These are phyloP conservation scores for Paraplagusia blochii DNA, from an alignment of 2,113 vertebrate species.

Conservation along the genomic window DNA sequence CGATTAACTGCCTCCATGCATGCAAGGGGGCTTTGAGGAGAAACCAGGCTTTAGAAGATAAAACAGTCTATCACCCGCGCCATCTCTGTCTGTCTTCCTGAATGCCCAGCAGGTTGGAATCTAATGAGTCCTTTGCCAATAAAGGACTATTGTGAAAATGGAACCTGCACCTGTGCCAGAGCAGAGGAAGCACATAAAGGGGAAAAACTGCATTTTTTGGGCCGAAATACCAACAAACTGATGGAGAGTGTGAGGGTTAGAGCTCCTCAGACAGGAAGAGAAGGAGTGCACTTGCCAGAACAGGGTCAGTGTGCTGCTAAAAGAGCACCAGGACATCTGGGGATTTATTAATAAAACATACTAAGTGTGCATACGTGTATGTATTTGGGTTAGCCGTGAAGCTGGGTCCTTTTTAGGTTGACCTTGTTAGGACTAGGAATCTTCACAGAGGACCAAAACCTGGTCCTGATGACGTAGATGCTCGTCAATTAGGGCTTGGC, in stretches of 20 bases:
- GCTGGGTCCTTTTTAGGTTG: too few relatives aligned
- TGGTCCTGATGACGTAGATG: not conserved
- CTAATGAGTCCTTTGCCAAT: not conserved
- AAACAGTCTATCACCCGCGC: conserved; percentile 9
- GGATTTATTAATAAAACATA: conserved; percentile 1
- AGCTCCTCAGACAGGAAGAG: not conserved
- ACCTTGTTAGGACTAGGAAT: not conserved
- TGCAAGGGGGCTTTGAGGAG: conserved; percentile 29
- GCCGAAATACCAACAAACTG: not conserved
- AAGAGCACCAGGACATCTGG: not conserved
- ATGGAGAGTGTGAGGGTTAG: not conserved
- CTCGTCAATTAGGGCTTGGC: not conserved
- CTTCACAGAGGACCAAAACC: not conserved
- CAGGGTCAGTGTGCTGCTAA: conserved; percentile 5
- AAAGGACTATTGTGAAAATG: conserved; percentile 1
- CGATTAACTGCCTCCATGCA: conserved; percentile 61
- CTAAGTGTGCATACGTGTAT: not conserved
- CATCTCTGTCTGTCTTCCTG: not conserved
- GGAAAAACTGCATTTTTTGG: not conserved
- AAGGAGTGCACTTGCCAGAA: not conserved
- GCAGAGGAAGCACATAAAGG: not conserved
- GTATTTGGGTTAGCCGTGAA: not conserved
- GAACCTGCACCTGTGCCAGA: conserved; percentile 17
- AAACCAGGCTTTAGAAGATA: conserved; percentile 18
- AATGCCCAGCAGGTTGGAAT: too few relatives aligned